These are phyloP conservation scores for Phylloscopus trochiloides DNA, from an alignment of 2,113 vertebrate species.

Conservation along the genomic window DNA sequence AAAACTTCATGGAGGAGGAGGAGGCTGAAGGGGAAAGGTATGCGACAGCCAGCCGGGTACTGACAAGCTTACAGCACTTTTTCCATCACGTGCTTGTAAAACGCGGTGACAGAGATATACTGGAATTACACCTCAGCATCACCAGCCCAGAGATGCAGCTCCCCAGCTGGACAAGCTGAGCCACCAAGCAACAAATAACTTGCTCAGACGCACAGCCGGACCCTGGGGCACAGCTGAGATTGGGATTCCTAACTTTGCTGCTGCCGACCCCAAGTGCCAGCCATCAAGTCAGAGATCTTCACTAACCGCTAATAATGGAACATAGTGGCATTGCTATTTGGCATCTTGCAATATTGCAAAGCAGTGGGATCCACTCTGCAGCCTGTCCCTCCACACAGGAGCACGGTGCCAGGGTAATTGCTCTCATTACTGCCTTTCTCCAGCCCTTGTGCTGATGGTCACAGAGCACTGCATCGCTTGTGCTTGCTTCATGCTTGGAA, in stretches of 20 bases:
- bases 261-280: not conserved
- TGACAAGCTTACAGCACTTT: not conserved
- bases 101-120: not conserved
- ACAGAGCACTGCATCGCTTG: not conserved
- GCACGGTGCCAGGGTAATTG: not conserved
- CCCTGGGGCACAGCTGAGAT: not conserved
- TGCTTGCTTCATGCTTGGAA: not conserved
- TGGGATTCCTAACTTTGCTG: not conserved
- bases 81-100: not conserved
- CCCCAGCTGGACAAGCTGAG: not conserved
- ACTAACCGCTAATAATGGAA: not conserved
- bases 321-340: accelerated
- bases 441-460: not conserved
- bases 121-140: not conserved
- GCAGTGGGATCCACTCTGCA: not conserved
- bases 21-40: not conserved
- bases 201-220: accelerated
- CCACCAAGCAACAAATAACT: not conserved
- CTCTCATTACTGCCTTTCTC: not conserved
- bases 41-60: not conserved
- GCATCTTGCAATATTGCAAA: not conserved
- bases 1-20: not conserved
- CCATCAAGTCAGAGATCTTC: not conserved
- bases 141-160: not conserved
- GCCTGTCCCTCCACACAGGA: not conserved